Evolutionary conservation across 1,140 invertebrate genomes (phyloP).

Genomic region (Neodiprion lecontei): DNA sequence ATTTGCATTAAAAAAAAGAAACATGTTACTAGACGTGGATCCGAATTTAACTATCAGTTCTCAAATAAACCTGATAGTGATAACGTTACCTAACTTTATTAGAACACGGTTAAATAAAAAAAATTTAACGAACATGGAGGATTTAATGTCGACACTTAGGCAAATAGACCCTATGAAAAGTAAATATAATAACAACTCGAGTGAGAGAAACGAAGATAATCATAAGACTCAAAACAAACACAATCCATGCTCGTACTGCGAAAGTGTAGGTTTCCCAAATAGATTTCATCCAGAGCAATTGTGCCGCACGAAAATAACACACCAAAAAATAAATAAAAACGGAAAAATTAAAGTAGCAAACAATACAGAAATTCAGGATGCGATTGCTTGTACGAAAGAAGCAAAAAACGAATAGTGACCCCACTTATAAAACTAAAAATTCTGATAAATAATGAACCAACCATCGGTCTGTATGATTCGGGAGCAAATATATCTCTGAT

Average conservation of each 20-base stretch:
- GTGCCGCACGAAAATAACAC: conserved; percentile 24
- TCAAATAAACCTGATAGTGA: conserved; percentile 25
- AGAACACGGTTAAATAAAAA: conserved; percentile 9
- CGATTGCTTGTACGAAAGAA: conserved; percentile 11
- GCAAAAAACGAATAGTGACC: conserved; percentile 31
- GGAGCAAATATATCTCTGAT: conserved; percentile 30
- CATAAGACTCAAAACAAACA: conserved; percentile 17
- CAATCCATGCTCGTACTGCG: conserved; percentile 24
- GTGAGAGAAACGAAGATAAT: not conserved
- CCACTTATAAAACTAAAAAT: conserved; percentile 33
- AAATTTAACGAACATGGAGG: conserved; percentile 8
- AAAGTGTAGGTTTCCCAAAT: conserved; percentile 16
- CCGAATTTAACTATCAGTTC: conserved; percentile 10
- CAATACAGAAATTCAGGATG: conserved; percentile 26
- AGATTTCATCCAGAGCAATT: conserved; percentile 23
- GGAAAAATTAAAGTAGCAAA: conserved; percentile 26
- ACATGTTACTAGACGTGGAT: conserved; percentile 21
- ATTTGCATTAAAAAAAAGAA: conserved; percentile 25
- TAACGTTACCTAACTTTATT: not conserved
- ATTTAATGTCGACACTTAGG: conserved; percentile 22
- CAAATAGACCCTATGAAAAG: conserved; percentile 12
- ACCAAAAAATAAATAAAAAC: conserved; percentile 17
- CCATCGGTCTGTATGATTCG: conserved; percentile 29
- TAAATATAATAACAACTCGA: no score
- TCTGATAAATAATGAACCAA: conserved; percentile 19